A percentile compares a stretch with the other conserved stretches of the same genome.
Evolutionary conservation across 2,888 invertebrate species (phyloP).

Genomic region (Anagyrus pseudococci): DNA sequence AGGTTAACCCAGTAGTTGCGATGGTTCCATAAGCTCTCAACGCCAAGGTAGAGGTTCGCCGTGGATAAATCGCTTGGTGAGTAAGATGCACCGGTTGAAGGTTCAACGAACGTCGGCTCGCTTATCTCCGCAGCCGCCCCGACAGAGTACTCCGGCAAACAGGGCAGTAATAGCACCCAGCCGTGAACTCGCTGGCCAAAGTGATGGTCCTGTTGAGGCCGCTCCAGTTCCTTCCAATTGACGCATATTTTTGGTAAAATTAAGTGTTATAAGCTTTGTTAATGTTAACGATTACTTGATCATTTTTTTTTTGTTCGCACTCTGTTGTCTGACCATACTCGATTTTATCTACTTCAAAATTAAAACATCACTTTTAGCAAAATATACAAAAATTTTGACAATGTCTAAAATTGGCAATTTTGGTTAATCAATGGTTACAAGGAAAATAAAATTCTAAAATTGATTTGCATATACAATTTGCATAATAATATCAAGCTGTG

Average conservation of each 20-base stretch:
- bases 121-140: conserved; percentile 63
- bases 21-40: conserved; percentile 88
- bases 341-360: too few species aligned
- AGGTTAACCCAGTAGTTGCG: conserved; percentile 82
- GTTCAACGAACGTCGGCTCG: conserved; percentile 81
- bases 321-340: too few species aligned
- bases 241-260: not conserved
- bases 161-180: conserved; percentile 76
- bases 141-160: conserved; percentile 47
- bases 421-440: too few species aligned
- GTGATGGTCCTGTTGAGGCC: conserved; percentile 70
- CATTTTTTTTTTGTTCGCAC: too few species aligned
- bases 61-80: conserved; percentile 64
- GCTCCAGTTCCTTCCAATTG: conserved; percentile 67
- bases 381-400: too few species aligned
- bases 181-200: conserved; percentile 78
- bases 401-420: too few species aligned
- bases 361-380: too few species aligned
- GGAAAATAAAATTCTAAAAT: too few species aligned
- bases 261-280: too few species aligned
- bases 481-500: not conserved
- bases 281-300: too few species aligned
- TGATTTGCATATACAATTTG: not conserved
- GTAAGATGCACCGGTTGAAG: conserved; percentile 73
- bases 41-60: conserved; percentile 72